A percentile compares a stretch with the other conserved stretches of the same genome.
Evolutionary conservation across 2,113 vertebrate genomes (phyloP).

Genomic region (Pteronura brasiliensis): DNA sequence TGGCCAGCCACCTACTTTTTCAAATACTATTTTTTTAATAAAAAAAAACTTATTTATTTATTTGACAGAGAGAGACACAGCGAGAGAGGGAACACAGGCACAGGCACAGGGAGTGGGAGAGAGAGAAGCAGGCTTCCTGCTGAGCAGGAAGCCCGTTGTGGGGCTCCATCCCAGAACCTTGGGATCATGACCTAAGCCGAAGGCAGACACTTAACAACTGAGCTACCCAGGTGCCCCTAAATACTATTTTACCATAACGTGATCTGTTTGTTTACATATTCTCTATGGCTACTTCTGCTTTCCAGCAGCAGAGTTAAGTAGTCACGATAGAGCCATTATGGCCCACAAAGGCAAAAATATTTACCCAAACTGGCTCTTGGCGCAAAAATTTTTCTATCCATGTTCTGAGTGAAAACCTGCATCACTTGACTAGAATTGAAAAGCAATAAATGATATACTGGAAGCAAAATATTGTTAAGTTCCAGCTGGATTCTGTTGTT

Average conservation of each 20-base stretch:
- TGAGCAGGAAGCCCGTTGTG: no score
- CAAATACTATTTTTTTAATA: background rate
- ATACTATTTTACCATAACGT: background rate
- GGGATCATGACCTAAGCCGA: no score
- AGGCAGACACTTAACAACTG: no score
- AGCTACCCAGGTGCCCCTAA: background rate
- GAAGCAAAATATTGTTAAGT: slow-evolving; percentile 27
- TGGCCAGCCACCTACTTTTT: slow-evolving; percentile 16
- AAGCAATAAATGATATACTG: background rate
- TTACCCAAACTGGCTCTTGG: background rate
- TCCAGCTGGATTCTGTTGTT: background rate
- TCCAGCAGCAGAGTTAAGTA: background rate
- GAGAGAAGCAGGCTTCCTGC: no score
- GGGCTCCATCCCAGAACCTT: no score
- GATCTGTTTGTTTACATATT: background rate
- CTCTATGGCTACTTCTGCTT: background rate
- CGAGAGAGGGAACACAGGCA: no score
- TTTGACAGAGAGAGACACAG: no score
- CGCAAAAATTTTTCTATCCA: background rate
- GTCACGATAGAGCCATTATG: background rate
- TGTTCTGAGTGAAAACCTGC: background rate
- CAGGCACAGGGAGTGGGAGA: no score
- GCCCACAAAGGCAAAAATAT: background rate
- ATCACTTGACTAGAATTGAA: background rate
- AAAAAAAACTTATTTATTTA: no score